Evolutionary conservation across 2,797 vertebrate genomes (phyloP).

Genomic region (Cygnus olor): DNA sequence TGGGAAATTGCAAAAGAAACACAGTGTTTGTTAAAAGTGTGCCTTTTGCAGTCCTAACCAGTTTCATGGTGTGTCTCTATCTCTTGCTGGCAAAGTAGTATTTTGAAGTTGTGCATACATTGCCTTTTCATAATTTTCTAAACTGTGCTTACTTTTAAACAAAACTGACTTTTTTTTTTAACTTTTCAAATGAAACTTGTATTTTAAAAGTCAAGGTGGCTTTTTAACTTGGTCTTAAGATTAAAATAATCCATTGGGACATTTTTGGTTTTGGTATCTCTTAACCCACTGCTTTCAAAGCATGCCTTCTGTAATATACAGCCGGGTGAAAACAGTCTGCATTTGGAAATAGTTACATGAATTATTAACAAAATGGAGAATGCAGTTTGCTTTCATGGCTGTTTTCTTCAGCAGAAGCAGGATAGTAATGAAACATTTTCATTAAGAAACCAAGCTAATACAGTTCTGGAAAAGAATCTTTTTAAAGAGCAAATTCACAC

Average conservation of each 20-base stretch:
- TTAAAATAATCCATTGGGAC: background rate
- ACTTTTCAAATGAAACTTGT: background rate
- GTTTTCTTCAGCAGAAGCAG: background rate
- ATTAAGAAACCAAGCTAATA: background rate
- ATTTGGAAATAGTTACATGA: background rate
- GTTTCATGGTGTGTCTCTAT: background rate
- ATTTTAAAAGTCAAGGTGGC: background rate
- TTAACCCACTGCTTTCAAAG: background rate
- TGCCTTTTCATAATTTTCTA: background rate
- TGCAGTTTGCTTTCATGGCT: background rate
- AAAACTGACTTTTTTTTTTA: background rate
- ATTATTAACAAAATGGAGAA: background rate
- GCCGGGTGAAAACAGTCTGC: background rate
- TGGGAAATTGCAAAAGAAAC: slow-evolving; percentile 5
- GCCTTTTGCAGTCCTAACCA: background rate
- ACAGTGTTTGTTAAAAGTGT: background rate
- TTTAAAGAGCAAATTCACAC: background rate
- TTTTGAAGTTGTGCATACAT: background rate
- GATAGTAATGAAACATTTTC: background rate
- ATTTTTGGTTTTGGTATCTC: background rate
- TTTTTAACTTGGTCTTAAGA: background rate
- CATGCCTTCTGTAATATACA: background rate
- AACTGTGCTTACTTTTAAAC: background rate
- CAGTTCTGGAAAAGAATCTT: background rate
- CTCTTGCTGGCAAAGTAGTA: background rate